Conservation (phyloP, 2,113 vertebrate species). For the Passer montanus region DNA sequence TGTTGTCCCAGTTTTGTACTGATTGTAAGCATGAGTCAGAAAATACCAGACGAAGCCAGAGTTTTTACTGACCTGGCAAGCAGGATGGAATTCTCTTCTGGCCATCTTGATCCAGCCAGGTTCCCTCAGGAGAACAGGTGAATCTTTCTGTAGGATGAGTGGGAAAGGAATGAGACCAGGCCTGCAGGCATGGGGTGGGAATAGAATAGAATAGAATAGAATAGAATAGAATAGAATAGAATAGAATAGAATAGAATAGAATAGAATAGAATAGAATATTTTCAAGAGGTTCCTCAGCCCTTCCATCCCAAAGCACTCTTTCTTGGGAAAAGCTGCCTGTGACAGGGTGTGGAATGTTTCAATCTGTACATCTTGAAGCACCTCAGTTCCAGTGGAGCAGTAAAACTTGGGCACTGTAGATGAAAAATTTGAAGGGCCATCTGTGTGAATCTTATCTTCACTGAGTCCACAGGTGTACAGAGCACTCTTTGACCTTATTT, state of each 20-base stretch:
- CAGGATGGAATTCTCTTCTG: slow-evolving; percentile 68
- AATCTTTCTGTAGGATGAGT: slow-evolving; percentile 60
- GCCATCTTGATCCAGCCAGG: slow-evolving; percentile 65
- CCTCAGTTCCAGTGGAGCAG: neutral
- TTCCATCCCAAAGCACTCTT: neutral
- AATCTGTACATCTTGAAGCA: neutral
- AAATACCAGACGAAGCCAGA: neutral
- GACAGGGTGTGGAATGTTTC: neutral
- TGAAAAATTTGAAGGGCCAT: neutral
- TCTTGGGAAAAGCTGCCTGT: neutral
- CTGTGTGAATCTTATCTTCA: neutral
- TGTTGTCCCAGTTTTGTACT: neutral
- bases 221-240: neutral
- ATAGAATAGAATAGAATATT: neutral
- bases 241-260: neutral
- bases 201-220: neutral
- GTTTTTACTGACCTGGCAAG: slow-evolving; percentile 72
- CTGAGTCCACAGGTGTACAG: neutral
- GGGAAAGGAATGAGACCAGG: neutral
- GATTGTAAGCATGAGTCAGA: neutral
- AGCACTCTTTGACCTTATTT: neutral
- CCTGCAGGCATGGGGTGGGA: neutral
- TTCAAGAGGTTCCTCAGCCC: neutral
- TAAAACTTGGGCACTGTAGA: neutral
- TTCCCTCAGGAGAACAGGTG: slow-evolving; percentile 73